These are phyloP conservation scores for Caenorhabditis remanei DNA, from an alignment of 1,140 invertebrate genomes.

Conservation along the genomic window DNA sequence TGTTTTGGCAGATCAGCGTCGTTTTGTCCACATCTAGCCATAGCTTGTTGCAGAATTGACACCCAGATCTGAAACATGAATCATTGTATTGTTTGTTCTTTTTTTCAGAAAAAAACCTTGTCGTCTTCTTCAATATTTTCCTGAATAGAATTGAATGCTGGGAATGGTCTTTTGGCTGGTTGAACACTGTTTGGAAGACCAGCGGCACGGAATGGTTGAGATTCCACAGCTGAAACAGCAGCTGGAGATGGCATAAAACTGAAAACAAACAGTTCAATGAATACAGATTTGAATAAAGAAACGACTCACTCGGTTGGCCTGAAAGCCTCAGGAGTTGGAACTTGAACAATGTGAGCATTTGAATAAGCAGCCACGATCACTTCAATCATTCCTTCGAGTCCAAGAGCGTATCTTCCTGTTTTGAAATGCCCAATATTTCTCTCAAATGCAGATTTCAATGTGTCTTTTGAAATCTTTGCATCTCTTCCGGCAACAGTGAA, in stretches of 20 bases:
- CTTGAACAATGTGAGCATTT: constrained; percentile 76
- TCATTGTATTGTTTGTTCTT: background rate
- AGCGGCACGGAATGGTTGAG: constrained; percentile 58
- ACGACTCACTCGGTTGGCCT: constrained; percentile 49
- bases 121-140: constrained; percentile 63
- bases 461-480: constrained; percentile 74
- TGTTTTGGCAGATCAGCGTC: constrained; percentile 65
- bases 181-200: constrained; percentile 61
- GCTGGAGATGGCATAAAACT: constrained; percentile 18
- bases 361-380: constrained; percentile 76
- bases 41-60: constrained; percentile 71
- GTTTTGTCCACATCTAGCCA: constrained; percentile 72
- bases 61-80: constrained; percentile 68
- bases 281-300: background rate
- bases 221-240: constrained; percentile 1
- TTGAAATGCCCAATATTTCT: constrained; percentile 75
- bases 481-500: constrained; percentile 77
- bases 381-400: constrained; percentile 74
- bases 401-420: constrained; percentile 73
- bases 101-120: constrained; percentile 26
- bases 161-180: constrained; percentile 42
- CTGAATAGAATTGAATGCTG: constrained; percentile 13
- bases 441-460: constrained; percentile 75
- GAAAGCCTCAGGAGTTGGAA: constrained; percentile 67
- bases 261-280: background rate